A percentile compares a stretch with the other conserved stretches of the same genome.
phyloP scores from a whole-genome alignment of 2,888 invertebrate genomes.

The Calephelis perditalis region DNA sequence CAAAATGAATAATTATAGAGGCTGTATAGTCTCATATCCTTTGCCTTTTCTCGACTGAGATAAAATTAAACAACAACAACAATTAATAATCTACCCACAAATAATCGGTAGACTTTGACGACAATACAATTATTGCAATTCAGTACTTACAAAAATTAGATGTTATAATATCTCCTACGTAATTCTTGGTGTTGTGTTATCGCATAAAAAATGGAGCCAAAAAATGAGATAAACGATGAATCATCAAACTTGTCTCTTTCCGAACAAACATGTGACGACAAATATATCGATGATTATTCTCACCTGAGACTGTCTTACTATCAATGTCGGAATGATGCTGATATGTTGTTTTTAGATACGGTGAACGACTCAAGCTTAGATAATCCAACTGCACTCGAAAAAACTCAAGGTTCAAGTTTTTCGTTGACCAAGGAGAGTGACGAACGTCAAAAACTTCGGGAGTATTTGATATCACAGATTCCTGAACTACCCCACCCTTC shows the following conservation, averaged over 20 bases:
- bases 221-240: slow-evolving; percentile 17
- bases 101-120: neutral
- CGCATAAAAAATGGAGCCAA: slow-evolving; percentile 20
- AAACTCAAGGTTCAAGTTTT: slow-evolving; percentile 25
- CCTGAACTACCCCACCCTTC: slow-evolving; percentile 50
- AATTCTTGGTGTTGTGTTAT: too few relatives aligned
- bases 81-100: too few relatives aligned
- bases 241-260: slow-evolving; percentile 22
- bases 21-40: too few relatives aligned
- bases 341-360: slow-evolving; percentile 19
- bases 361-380: slow-evolving; percentile 23
- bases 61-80: too few relatives aligned
- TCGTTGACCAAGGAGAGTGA: slow-evolving; percentile 25
- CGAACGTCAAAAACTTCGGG: slow-evolving; percentile 36
- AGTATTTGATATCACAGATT: slow-evolving; percentile 45
- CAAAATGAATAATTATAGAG: too few relatives aligned
- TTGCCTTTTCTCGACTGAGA: too few relatives aligned
- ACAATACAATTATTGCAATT: neutral
- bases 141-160: too few relatives aligned
- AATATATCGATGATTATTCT: slow-evolving; percentile 52
- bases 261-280: slow-evolving; percentile 19
- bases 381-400: slow-evolving; percentile 17
- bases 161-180: too few relatives aligned
- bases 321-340: slow-evolving; percentile 28
- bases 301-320: slow-evolving; percentile 54